Evolutionary conservation across 1,140 invertebrate species (phyloP).

Genomic region (Drosophila pseudoobscura): DNA sequence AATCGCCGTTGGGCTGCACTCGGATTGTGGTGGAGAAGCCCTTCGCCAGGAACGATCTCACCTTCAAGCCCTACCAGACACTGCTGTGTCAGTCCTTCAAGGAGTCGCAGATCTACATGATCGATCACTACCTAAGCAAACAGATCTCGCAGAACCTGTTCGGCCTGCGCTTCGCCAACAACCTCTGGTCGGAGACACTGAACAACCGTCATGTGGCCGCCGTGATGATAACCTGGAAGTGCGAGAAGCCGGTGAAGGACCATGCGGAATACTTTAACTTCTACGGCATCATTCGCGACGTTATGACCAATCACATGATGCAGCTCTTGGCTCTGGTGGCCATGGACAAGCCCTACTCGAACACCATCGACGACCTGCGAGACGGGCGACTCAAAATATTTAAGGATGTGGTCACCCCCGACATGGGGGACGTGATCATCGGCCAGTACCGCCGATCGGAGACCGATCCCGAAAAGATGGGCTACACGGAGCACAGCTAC

Average conservation of each 20-base stretch:
- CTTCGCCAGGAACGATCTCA: conserved; percentile 52
- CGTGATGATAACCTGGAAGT: conserved; percentile 65
- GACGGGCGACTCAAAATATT: conserved; percentile 51
- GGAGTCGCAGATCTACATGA: conserved; percentile 68
- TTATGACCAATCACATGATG: conserved; percentile 70
- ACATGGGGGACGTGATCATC: conserved; percentile 50
- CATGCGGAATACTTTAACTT: conserved; percentile 59
- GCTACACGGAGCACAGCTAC: conserved; percentile 58
- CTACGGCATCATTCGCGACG: conserved; percentile 60
- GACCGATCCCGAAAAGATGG: conserved; percentile 51
- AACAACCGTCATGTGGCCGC: conserved; percentile 53
- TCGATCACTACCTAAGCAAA: conserved; percentile 59
- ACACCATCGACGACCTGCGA: conserved; percentile 50
- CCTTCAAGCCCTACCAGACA: conserved; percentile 44
- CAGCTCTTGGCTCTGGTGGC: conserved; percentile 52
- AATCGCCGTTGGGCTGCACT: conserved; percentile 42
- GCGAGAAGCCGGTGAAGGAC: conserved; percentile 35
- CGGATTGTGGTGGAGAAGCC: conserved; percentile 63
- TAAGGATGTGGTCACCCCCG: conserved; percentile 36
- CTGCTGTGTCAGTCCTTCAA: conserved; percentile 54
- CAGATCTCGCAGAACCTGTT: conserved; percentile 54
- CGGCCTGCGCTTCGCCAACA: conserved; percentile 55
- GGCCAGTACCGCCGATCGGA: conserved; percentile 58
- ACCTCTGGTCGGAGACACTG: conserved; percentile 57
- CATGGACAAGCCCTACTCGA: conserved; percentile 60